Conservation (phyloP, 2,113 vertebrate species). For the cat (Felis catus) region DNA sequence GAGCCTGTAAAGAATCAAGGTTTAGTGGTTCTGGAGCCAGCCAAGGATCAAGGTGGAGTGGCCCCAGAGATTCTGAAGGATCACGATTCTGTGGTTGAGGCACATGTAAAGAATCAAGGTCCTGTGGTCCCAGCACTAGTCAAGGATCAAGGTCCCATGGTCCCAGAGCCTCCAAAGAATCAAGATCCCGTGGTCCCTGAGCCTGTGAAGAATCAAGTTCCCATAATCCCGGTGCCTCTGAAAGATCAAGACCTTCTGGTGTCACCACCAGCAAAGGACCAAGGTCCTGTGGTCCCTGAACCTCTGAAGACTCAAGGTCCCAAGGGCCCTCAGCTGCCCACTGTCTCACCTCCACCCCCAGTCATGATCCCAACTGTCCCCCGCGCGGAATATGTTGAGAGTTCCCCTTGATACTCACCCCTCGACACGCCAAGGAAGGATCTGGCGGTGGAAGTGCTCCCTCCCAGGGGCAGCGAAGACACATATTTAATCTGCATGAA, state of each 20-base stretch:
- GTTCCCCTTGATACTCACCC: slow-evolving; percentile 76
- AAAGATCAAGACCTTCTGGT: slow-evolving; percentile 69
- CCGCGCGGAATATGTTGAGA: slow-evolving; percentile 78
- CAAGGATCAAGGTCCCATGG: slow-evolving; percentile 14
- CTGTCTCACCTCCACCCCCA: slow-evolving; percentile 68
- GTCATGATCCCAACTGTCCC: slow-evolving; percentile 78
- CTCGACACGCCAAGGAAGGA: slow-evolving; percentile 47
- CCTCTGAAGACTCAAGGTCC: slow-evolving; percentile 61
- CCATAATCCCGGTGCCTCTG: slow-evolving; percentile 64
- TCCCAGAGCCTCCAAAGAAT: slow-evolving; percentile 45
- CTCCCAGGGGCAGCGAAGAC: slow-evolving; percentile 44
- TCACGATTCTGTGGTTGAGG: background rate
- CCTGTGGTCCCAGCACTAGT: background rate
- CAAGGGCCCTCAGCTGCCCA: slow-evolving; percentile 73
- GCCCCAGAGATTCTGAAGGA: background rate
- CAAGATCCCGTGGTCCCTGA: background rate
- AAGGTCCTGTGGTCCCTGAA: slow-evolving; percentile 36
- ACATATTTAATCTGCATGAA: slow-evolving; percentile 81
- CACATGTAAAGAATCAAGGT: slow-evolving; percentile 6
- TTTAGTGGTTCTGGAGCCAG: background rate
- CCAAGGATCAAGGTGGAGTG: background rate
- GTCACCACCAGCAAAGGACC: slow-evolving; percentile 66
- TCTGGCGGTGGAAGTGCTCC: slow-evolving; percentile 24
- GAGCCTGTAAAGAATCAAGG: slow-evolving; percentile 16
- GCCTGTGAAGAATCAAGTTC: slow-evolving; percentile 3